Conservation (phyloP, 2,888 invertebrate genomes). For the Eristalinus sepulchralis region DNA sequence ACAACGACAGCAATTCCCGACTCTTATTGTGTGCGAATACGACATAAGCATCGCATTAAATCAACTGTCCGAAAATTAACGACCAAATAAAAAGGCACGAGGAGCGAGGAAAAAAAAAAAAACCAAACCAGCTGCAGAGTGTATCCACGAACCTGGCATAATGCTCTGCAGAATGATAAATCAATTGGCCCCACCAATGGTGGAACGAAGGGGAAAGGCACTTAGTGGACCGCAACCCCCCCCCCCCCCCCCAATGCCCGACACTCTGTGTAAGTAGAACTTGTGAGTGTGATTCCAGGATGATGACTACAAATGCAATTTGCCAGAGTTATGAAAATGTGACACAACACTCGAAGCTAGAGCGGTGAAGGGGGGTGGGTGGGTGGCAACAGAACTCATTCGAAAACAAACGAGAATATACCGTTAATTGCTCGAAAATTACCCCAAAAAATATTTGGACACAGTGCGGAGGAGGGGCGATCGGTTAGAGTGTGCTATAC, state of each 20-base stretch:
- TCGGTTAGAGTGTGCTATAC: not conserved
- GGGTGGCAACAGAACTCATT: not conserved
- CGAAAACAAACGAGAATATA: constrained; percentile 43
- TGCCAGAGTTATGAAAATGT: constrained; percentile 55
- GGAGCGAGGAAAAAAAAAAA: constrained; percentile 7
- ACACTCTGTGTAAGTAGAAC: constrained; percentile 25
- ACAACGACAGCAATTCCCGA: not conserved
- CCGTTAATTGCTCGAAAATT: constrained; percentile 65
- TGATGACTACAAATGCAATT: constrained; percentile 63
- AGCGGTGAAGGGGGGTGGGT: not conserved
- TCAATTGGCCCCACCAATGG: constrained; percentile 54
- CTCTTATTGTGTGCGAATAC: constrained; percentile 44
- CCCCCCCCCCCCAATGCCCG: not conserved
- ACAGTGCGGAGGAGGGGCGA: not conserved
- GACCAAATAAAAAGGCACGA: constrained; percentile 50
- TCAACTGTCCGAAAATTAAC: constrained; percentile 69
- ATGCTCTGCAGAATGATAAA: constrained; percentile 50
- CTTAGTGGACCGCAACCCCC: not conserved
- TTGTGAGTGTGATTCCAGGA: constrained; percentile 32
- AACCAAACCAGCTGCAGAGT: constrained; percentile 13
- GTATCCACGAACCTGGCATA: constrained; percentile 23
- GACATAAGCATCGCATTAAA: constrained; percentile 69
- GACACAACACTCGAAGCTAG: constrained; percentile 9
- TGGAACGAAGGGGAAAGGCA: constrained; percentile 19
- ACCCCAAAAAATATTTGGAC: constrained; percentile 43